Conservation (phyloP, 2,888 invertebrate species). For the Pilophorus perplexus region DNA sequence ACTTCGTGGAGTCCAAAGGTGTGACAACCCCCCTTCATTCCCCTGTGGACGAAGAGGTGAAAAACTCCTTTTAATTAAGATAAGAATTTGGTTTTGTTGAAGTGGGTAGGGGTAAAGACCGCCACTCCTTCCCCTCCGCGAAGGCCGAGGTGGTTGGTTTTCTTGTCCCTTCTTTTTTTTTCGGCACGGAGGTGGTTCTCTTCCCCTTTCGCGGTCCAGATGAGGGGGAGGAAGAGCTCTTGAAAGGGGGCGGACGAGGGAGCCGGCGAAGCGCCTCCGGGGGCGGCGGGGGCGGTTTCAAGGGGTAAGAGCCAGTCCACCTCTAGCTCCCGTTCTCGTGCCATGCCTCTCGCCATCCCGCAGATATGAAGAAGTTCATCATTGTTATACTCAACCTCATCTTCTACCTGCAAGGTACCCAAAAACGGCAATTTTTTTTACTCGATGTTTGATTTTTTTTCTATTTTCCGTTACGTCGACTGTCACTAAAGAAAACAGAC, state of each 20-base stretch:
- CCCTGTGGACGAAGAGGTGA: constrained; percentile 25
- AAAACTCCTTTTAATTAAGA: constrained; percentile 40
- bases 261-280: neutral
- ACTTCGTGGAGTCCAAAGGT: constrained; percentile 6
- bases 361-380: constrained; percentile 38
- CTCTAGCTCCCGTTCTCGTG: constrained; percentile 36
- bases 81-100: constrained; percentile 39
- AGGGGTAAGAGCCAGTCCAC: constrained; percentile 32
- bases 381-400: constrained; percentile 2
- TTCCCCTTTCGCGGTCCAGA: constrained; percentile 4
- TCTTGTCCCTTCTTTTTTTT: neutral
- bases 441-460: no score
- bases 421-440: no score
- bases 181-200: neutral
- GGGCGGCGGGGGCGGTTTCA: constrained; percentile 20
- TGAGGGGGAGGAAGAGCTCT: neutral
- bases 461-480: no score
- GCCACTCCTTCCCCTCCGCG: no score
- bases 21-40: neutral
- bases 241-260: neutral
- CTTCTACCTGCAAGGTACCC: constrained; percentile 31
- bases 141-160: neutral
- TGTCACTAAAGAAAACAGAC: no score
- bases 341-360: constrained; percentile 26
- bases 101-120: neutral